Conservation (phyloP, 1,140 invertebrate genomes). For the Oryzaephilus surinamensis region DNA sequence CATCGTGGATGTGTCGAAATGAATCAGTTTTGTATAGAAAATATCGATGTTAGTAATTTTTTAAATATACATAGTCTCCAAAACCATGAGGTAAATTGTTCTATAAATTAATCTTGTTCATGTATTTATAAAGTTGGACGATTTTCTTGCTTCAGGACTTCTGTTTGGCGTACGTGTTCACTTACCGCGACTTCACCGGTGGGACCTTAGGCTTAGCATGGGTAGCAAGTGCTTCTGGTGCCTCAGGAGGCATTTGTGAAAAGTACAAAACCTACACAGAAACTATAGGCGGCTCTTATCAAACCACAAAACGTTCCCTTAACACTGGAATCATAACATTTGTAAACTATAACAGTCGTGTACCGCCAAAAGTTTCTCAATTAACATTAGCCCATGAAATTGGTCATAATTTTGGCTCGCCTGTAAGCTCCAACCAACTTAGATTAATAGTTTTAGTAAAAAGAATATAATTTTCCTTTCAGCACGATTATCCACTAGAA, state of each 20-base stretch:
- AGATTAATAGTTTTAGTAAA: too few relatives aligned
- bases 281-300: conserved; percentile 84
- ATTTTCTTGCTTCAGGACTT: too few relatives aligned
- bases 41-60: conserved; percentile 99
- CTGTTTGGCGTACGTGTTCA: conserved; percentile 98
- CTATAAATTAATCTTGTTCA: too few relatives aligned
- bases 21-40: conserved; percentile 93
- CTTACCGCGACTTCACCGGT: conserved; percentile 55
- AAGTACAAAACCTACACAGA: conserved; percentile 96
- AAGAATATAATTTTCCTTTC: too few relatives aligned
- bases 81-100: conserved; percentile 94
- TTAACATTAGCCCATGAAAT: conserved; percentile 98
- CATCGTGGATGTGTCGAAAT: conserved; percentile 54
- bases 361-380: conserved; percentile 94
- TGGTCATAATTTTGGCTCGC: conserved; percentile 98
- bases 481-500: conserved; percentile 92
- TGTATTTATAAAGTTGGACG: too few relatives aligned
- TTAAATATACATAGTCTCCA: conserved; percentile 94
- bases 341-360: conserved; percentile 95
- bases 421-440: too few relatives aligned
- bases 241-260: conserved; percentile 97
- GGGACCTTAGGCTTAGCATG: conserved; percentile 75
- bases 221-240: conserved; percentile 93
- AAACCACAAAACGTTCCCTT: conserved; percentile 85
- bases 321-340: conserved; percentile 99